Conservation (phyloP, 2,797 vertebrate genomes). For the Paratrypauchen microcephalus region DNA sequence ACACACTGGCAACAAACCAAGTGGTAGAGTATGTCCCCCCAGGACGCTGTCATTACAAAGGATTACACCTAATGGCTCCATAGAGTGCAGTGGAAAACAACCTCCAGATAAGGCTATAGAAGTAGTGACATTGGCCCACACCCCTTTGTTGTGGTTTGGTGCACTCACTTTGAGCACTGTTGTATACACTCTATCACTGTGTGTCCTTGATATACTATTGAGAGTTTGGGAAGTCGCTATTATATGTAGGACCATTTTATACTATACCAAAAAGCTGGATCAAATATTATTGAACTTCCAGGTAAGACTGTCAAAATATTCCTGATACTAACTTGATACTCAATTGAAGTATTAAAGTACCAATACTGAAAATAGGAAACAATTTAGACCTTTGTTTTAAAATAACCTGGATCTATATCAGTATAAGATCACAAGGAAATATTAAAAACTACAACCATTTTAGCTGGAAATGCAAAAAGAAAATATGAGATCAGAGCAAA, state of each 20-base stretch:
- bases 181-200: not conserved
- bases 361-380: too few species aligned
- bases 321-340: too few species aligned
- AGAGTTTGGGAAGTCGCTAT: not conserved
- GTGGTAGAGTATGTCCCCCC: slow-evolving; percentile 25
- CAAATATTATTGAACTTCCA: not conserved
- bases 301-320: not conserved
- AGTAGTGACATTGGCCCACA: slow-evolving; percentile 36
- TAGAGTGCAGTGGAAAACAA: slow-evolving; percentile 20
- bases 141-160: slow-evolving; percentile 14
- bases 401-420: too few species aligned
- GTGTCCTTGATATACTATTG: not conserved
- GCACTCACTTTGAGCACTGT: not conserved
- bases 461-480: too few species aligned
- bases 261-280: not conserved
- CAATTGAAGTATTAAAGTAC: too few species aligned
- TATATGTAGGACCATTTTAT: not conserved
- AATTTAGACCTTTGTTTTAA: too few species aligned
- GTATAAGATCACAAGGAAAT: too few species aligned
- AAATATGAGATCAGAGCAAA: too few species aligned
- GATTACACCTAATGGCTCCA: slow-evolving; percentile 38
- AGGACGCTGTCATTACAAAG: slow-evolving; percentile 42
- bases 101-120: slow-evolving; percentile 21
- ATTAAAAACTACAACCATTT: too few species aligned
- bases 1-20: slow-evolving; percentile 37